Base-by-base conservation (phyloP, 2,113 vertebrate genomes). In the Crotalus horridus region DNA sequence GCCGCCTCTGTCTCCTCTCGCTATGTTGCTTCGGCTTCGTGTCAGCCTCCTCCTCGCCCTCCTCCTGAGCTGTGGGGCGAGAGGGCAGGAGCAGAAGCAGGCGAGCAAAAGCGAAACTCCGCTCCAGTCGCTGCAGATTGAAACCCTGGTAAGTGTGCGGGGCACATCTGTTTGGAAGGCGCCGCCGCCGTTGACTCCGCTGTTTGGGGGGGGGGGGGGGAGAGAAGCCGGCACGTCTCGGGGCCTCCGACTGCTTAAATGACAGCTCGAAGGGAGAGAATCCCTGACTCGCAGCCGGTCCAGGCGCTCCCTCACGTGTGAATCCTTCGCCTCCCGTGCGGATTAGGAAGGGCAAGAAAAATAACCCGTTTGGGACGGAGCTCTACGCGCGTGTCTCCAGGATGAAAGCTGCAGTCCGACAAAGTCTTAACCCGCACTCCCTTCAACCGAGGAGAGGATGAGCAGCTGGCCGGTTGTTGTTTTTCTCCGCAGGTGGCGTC, bases 91-190 rank as follows among this genome's bases (percentile, higher is more conserved):
- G 74, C 96, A 97, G 95, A 53, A 33, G 15, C 17, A 15, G 15
- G 91, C 48, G 54, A 85, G 69, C 87, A 9, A 10, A 21, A 96
- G 90, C 90, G 96, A 97, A 96, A 97, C 93, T 89, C 95, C 96
- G 0, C n/a, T 95, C 58, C 96, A 93, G 89, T 96, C 92, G 90
- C 96, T 97, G 29, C 97, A 96, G 91, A 94, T 97, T 93, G 97
- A 97, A 93, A 98, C 97, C 3, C 94, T 97, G 96, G 98, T 98
- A 96, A 97, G 97, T 59, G 74, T 2, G 54, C 46, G 89, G 9
- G 4, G 1, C 26, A 10, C 51, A 17, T 0, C 55, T 7, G 23
- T 64, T 3, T 24, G 26, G 6, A 13, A 13, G 46, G 6, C 51
- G 0, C 53, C n/a, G 26, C 48, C 48, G 26, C 48, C 48, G 48